phyloP scores from a whole-genome alignment of 1,140 invertebrate genomes.

The Papilio glaucus region DNA sequence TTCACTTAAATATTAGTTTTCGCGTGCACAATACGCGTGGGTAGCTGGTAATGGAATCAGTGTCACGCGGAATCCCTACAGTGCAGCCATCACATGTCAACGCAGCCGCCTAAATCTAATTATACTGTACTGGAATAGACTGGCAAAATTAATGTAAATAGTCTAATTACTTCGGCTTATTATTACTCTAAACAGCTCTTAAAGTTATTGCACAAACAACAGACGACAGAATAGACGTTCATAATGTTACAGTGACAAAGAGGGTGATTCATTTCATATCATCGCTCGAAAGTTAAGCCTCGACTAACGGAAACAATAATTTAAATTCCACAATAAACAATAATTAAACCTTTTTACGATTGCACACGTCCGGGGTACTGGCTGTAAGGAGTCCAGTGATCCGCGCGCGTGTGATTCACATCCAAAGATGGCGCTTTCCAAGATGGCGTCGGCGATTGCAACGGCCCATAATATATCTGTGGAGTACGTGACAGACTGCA shows the following conservation, averaged over 20 bases:
- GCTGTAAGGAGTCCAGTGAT: conserved; percentile 42
- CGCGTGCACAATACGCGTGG: conserved; percentile 24
- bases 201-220: too few relatives aligned
- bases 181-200: too few relatives aligned
- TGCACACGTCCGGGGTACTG: conserved; percentile 11
- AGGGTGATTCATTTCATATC: background rate
- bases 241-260: too few relatives aligned
- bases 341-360: conserved; percentile 18
- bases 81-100: conserved; percentile 30
- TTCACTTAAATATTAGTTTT: background rate
- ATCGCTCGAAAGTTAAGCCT: background rate
- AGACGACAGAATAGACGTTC: too few relatives aligned
- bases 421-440: conserved; percentile 48
- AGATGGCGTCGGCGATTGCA: conserved; percentile 50
- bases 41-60: conserved; percentile 22
- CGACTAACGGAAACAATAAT: conserved; percentile 16
- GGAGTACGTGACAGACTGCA: conserved; percentile 47
- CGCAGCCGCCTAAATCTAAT: conserved; percentile 31
- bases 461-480: conserved; percentile 42
- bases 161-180: background rate
- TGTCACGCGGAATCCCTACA: conserved; percentile 26
- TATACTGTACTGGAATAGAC: conserved; percentile 18
- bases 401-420: conserved; percentile 45
- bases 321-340: conserved; percentile 22
- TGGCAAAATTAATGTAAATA: background rate